Conservation (phyloP, 2,888 invertebrate species). For the Thysanoteuthis rhombus region DNA sequence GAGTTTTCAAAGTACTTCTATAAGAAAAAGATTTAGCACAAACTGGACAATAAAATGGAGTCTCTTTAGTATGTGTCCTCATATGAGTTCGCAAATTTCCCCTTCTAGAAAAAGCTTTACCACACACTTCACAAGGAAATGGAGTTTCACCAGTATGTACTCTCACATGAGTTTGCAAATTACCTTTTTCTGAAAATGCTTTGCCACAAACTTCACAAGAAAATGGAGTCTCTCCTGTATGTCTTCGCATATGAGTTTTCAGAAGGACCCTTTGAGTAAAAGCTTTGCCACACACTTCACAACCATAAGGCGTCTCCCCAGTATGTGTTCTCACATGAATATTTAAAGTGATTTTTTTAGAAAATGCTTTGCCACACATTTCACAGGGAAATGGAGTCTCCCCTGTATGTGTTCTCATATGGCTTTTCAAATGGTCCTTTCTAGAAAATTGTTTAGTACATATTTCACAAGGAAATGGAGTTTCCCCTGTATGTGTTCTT, state of each 20-base stretch:
- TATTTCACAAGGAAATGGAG: not conserved
- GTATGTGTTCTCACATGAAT: not conserved
- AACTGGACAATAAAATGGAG: not conserved
- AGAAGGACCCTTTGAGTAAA: not conserved
- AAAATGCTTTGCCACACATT: not conserved
- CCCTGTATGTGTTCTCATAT: not conserved
- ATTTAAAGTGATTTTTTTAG: not conserved
- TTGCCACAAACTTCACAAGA: not conserved
- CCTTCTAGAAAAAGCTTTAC: conserved; percentile 17
- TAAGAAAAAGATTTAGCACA: conserved; percentile 1
- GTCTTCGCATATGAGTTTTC: not conserved
- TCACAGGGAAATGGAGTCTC: not conserved
- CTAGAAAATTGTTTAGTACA: not conserved
- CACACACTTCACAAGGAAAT: conserved; percentile 15
- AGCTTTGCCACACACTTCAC: not conserved
- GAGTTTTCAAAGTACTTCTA: too few relatives aligned
- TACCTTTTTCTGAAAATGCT: not conserved
- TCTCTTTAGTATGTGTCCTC: not conserved
- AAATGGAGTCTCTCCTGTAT: conserved; percentile 1
- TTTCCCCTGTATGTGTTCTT: not conserved
- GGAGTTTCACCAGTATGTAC: conserved; percentile 14
- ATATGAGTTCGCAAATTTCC: not conserved
- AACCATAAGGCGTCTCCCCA: not conserved
- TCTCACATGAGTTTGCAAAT: not conserved
- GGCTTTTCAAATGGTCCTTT: not conserved